These are phyloP conservation scores for Resseliella maxima DNA, from an alignment of 2,888 invertebrate genomes.

Conservation along the genomic window DNA sequence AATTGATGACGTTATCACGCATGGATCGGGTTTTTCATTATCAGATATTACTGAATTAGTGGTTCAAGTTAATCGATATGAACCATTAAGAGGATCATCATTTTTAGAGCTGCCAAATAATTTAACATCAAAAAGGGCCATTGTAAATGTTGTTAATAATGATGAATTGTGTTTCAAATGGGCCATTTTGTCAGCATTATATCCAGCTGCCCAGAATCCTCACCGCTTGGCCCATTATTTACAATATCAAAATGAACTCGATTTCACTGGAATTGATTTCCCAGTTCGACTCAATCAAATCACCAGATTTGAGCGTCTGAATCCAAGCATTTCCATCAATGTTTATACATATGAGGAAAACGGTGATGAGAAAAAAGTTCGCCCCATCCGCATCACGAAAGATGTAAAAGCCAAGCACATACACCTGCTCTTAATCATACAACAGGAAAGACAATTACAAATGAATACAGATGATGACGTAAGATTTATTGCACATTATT, in stretches of 20 bases:
- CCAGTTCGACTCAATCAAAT: neutral
- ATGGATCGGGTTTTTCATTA: too few species aligned
- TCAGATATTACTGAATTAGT: too few species aligned
- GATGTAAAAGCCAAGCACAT: constrained; percentile 59
- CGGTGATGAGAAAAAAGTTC: neutral
- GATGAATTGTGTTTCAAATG: too few species aligned
- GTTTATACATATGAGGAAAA: neutral
- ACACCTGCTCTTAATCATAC: neutral
- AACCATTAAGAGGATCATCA: too few species aligned
- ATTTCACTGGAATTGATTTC: constrained; percentile 1
- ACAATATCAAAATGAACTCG: neutral
- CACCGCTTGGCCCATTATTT: neutral
- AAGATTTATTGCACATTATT: constrained; percentile 56
- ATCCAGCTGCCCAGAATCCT: neutral
- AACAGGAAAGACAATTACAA: neutral
- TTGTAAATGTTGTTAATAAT: too few species aligned
- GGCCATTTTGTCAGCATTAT: neutral
- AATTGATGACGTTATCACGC: too few species aligned
- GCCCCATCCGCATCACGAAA: constrained; percentile 59
- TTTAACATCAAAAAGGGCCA: too few species aligned
- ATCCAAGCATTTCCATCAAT: neutral
- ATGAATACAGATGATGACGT: neutral
- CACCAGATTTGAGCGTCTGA: neutral
- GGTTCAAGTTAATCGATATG: too few species aligned
- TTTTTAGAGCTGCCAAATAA: too few species aligned